Evolutionary conservation across 2,797 vertebrate genomes (phyloP), one percentile per base, ranked within the genome.

Genomic region (Eleutherodactylus coqui): DNA sequence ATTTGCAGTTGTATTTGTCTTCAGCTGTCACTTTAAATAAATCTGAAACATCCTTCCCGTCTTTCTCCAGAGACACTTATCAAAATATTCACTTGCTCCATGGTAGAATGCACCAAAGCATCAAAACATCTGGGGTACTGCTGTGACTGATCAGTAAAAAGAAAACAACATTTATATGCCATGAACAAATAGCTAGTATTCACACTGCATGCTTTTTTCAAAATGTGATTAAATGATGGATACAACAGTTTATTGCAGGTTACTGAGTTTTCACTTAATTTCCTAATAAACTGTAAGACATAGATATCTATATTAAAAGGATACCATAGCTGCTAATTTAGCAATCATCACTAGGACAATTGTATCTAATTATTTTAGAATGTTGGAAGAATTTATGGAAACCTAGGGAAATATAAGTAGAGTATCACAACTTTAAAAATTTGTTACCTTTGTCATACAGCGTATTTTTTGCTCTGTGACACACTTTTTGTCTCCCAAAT

Each of bases 11-110:
- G 17, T 4, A 67, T 34, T 67, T 67, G 62, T 34, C 14, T 34
- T 67, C 16, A 34, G 62, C 36, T 67, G 62, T 67, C 62, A 67
- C 62, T 67, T 34, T 67, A 67, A 67, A 67, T 67, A 67, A 34
- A 67, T 67, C 29, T 34, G 32, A 67, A 67, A 36, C 62, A 32
- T 67, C 32, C 62, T 34, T 67, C 32, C 62, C 27, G 16, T 67
- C 62, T 67, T 67, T 5, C 62, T 67, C 62, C 16, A 34, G 62
- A 34, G 62, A 67, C 29, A 34, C 6, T 67, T 67, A 21, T 67
- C 62, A 67, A 67, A 67, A 67, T 67, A 67, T 67, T 67, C 62
- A 67, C 29, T 67, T 67, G 62, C 36, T 67, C 62, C 62, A 67
- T 67, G 62, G 62, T 67, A 67, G 32, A 67, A 67, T 67, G 62